These are phyloP conservation scores for Gopherus flavomarginatus DNA, from an alignment of 2,113 vertebrate genomes.

Conservation along the genomic window DNA sequence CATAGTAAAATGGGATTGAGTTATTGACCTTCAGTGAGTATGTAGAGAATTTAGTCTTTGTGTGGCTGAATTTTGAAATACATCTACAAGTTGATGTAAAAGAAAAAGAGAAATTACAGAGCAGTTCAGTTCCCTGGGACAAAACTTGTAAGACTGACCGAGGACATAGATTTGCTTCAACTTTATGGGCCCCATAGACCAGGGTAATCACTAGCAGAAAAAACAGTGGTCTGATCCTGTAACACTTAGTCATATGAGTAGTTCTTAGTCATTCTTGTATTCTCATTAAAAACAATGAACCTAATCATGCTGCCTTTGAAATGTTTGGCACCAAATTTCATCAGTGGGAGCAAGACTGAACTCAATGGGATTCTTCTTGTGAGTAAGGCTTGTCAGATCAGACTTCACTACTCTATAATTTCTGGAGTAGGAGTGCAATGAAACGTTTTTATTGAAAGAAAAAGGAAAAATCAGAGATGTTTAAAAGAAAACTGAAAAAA, in stretches of 20 bases:
- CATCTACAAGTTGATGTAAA: neutral
- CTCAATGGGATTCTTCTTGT: neutral
- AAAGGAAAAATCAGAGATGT: neutral
- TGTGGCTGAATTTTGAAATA: neutral
- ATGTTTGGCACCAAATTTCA: neutral
- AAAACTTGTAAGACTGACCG: neutral
- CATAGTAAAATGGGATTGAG: neutral
- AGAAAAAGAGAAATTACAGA: neutral
- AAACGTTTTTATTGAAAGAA: neutral
- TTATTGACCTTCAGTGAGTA: neutral
- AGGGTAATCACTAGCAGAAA: neutral
- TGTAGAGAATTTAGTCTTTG: neutral
- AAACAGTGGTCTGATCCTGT: accelerated
- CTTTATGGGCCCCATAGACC: neutral
- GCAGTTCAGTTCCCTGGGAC: neutral
- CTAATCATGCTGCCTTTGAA: neutral
- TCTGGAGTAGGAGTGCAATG: neutral
- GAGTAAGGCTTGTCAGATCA: neutral
- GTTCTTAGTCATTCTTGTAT: neutral
- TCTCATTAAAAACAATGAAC: neutral
- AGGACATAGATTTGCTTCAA: neutral
- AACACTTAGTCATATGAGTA: neutral
- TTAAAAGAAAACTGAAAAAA: neutral
- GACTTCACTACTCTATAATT: neutral
- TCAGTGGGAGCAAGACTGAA: neutral